phyloP scores from a whole-genome alignment of 2,797 vertebrate genomes.

The Rhinatrema bivittatum region DNA sequence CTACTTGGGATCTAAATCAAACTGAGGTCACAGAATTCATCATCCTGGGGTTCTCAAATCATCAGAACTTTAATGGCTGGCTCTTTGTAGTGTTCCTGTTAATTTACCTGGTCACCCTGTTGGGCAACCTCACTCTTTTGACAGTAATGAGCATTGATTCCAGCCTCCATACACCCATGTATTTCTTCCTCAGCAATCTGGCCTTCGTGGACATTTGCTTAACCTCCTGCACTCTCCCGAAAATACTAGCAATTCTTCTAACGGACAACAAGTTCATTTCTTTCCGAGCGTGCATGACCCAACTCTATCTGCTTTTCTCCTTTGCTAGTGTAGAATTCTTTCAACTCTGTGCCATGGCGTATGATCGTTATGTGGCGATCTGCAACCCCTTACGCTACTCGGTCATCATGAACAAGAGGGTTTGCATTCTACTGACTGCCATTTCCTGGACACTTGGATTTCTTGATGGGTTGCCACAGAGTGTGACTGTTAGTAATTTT shows the following conservation, averaged over 20 bases:
- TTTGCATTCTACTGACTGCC: background rate
- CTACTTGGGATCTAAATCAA: too few species aligned
- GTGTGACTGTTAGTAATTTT: background rate
- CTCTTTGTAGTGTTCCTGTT: background rate
- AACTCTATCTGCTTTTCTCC: background rate
- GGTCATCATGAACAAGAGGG: background rate
- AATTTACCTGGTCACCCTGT: background rate
- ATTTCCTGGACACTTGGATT: background rate
- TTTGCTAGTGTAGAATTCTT: slow-evolving; percentile 6
- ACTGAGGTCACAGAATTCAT: background rate
- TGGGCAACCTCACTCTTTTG: background rate
- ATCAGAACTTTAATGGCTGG: background rate
- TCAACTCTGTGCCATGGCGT: slow-evolving; percentile 12
- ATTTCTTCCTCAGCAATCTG: slow-evolving; percentile 1
- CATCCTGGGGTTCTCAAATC: background rate
- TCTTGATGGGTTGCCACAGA: slow-evolving; percentile 1
- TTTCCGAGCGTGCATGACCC: background rate
- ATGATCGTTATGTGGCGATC: slow-evolving; percentile 11
- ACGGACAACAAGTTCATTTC: background rate
- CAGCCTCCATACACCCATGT: background rate
- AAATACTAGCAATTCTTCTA: background rate
- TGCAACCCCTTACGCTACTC: slow-evolving; percentile 5
- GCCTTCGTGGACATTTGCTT: background rate
- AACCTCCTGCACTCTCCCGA: background rate
- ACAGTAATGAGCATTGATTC: background rate